Percentiles rank a stretch among this genome's conserved stretches.
Evolutionary conservation across 1,140 invertebrate genomes (phyloP).

Genomic region (Trialeurodes vaporariorum): DNA sequence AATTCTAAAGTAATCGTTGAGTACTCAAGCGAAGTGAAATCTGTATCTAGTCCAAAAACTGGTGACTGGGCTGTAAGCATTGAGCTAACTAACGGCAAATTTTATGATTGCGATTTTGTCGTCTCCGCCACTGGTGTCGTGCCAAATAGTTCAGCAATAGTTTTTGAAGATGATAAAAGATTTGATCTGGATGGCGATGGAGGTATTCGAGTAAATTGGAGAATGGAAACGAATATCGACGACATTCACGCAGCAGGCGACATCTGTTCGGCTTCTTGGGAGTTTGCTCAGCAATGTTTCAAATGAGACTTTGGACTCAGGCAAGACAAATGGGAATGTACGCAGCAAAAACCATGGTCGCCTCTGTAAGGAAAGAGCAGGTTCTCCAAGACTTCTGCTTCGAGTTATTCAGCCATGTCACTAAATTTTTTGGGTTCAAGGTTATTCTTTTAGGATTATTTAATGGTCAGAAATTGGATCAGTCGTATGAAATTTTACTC

Average conservation of each 20-base stretch:
- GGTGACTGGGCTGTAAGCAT: conserved; percentile 56
- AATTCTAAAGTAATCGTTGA: conserved; percentile 40
- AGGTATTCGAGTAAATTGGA: conserved; percentile 70
- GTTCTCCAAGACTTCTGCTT: conserved; percentile 86
- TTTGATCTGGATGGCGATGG: conserved; percentile 54
- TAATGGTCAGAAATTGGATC: conserved; percentile 80
- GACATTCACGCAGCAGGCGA: conserved; percentile 93
- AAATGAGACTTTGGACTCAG: conserved; percentile 96
- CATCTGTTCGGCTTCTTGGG: conserved; percentile 72
- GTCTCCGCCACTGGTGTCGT: conserved; percentile 90
- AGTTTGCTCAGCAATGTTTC: conserved; percentile 73
- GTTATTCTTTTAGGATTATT: conserved; percentile 86
- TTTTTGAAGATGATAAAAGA: conserved; percentile 32
- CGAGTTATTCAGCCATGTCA: conserved; percentile 94
- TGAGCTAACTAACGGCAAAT: conserved; percentile 58
- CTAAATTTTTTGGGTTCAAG: conserved; percentile 89
- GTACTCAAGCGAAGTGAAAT: conserved; percentile 58
- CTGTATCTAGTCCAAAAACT: conserved; percentile 30
- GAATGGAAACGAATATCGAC: conserved; percentile 64
- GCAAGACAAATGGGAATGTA: conserved; percentile 93
- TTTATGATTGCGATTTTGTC: conserved; percentile 77
- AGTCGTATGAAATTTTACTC: conserved; percentile 76
- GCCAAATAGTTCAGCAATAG: conserved; percentile 48
- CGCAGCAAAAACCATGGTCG: conserved; percentile 81
- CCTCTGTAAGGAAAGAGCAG: conserved; percentile 44